Evolutionary conservation across 2,888 invertebrate genomes (phyloP), one percentile per base, ranked within the genome.

Genomic region (Chamaedrilus cognettii): DNA sequence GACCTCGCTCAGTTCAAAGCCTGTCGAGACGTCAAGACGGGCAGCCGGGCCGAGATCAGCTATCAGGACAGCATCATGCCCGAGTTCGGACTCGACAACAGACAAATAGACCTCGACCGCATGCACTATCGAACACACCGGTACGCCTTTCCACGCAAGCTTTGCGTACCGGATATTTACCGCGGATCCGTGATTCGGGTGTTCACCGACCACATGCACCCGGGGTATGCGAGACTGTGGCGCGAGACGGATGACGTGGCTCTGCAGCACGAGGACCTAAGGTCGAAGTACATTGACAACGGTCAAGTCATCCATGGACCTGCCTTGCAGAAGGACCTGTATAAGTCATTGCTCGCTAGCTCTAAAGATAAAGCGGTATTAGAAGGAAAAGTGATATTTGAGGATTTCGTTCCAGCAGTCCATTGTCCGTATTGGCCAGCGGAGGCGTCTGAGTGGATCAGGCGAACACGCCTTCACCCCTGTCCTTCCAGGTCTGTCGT

Each of bases 341-440:
- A 42, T 42, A n/a, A n/a, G n/a, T n/a, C n/a, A n/a, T n/a, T n/a
- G n/a, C n/a, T n/a, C n/a, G n/a, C n/a, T n/a, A n/a, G n/a, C n/a
- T n/a, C n/a, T n/a, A n/a, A n/a, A n/a, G n/a, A n/a, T n/a, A n/a
- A n/a, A n/a, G n/a, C n/a, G n/a, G n/a, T n/a, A n/a, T n/a, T n/a
- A n/a, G n/a, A n/a, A n/a, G n/a, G n/a, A n/a, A n/a, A n/a, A n/a
- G n/a, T n/a, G n/a, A n/a, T n/a, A n/a, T n/a, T n/a, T n/a, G n/a
- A n/a, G n/a, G 60, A 60, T 26, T 34, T 35, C 23, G 60, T 60
- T 3, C 1, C 11, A 1, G 49, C 60, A 23, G n/a, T 60, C 28
- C 15, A 4, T 23, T 60, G 60, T 60, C 42, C 60, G 30, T 42
- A 35, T 4, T 60, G 60, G 60, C 60, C 60, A 30, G 3, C 23